Evolutionary conservation across 2,113 vertebrate species (phyloP), one percentile per base, ranked within the genome.

Genomic region (Patagioenas fasciata): DNA sequence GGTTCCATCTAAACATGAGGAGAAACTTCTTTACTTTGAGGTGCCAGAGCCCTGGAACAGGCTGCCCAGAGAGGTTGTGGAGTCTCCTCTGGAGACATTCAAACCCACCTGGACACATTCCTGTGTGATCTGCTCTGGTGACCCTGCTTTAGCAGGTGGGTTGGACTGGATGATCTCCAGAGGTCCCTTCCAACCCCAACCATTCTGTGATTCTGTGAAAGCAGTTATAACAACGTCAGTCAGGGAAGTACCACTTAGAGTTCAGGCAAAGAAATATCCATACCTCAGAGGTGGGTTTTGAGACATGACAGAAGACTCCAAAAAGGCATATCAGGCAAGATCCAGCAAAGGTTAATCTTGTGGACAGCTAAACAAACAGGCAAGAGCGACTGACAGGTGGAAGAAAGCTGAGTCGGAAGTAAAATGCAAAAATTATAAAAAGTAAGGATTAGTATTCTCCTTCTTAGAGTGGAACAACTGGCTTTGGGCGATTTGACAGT

Each of bases 331-430:
- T 1, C 36, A 67, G 20, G 0, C 13, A 74, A 65, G 28, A 82
- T 21, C 34, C n/a, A 71, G 29, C 28, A 66, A 82, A 53, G 29
- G 6, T 42, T 53, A 44, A 70, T 51, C 74, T 78, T 65, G 32
- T 23, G 25, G 21, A 80, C 20, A 67, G 19, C 24, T 69, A 56
- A 78, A 38, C 40, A 75, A 75, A 78, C 9, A 80, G 34, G 38
- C n/a, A 72, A 1, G 0, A 77, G 19, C 23, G 34, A 73, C 25
- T 42, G 44, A 42, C 0, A 1, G 7, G n/a, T 15, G 9, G 8
- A 70, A 88, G 24, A 71, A 82, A 74, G 12, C 8, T 9, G 15
- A 75, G 16, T 40, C 0, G 0, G n/a, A 95, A 78, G 23, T 48
- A 70, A 89, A 85, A 53, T 8, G 10, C 23, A 57, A 57, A 62